Conservation (phyloP, 1,140 invertebrate genomes). For the Condylostylus longicornis region DNA sequence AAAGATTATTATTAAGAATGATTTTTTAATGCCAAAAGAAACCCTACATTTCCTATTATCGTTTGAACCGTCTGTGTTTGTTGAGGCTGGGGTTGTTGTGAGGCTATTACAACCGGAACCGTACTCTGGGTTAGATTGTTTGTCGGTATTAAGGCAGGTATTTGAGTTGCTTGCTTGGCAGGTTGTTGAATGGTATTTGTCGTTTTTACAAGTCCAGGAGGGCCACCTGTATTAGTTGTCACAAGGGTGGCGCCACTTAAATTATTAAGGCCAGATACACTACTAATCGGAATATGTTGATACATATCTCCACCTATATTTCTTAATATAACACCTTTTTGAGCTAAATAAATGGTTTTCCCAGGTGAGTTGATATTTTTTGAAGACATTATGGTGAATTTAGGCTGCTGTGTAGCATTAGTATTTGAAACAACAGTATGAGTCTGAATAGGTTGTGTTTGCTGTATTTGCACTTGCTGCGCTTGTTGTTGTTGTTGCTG, state of each 20-base stretch:
- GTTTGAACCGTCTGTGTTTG: slow-evolving; percentile 8
- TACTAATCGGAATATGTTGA: slow-evolving; percentile 30
- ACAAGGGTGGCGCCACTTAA: slow-evolving; percentile 22
- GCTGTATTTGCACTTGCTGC: slow-evolving; percentile 26
- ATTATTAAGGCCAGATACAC: slow-evolving; percentile 20
- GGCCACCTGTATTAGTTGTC: slow-evolving; percentile 25
- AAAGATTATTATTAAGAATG: background rate
- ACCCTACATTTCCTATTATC: slow-evolving; percentile 26
- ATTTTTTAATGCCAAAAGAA: background rate
- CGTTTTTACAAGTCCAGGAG: slow-evolving; percentile 26
- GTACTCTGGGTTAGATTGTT: slow-evolving; percentile 14
- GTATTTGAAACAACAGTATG: slow-evolving; percentile 27
- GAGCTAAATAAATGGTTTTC: slow-evolving; percentile 30
- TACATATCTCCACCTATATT: slow-evolving; percentile 31
- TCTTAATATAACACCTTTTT: slow-evolving; percentile 28
- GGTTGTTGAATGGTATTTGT: slow-evolving; percentile 13
- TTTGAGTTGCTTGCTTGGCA: slow-evolving; percentile 14
- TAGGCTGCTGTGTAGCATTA: slow-evolving; percentile 27
- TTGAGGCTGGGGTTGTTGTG: slow-evolving; percentile 18
- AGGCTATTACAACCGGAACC: slow-evolving; percentile 22
- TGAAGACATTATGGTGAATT: slow-evolving; percentile 24
- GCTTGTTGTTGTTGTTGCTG: slow-evolving; percentile 23
- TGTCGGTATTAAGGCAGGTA: slow-evolving; percentile 24
- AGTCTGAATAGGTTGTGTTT: slow-evolving; percentile 7
- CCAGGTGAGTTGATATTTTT: too few relatives aligned